Conservation (phyloP, 1,140 invertebrate species). For the Hypsibius dujardini region DNA sequence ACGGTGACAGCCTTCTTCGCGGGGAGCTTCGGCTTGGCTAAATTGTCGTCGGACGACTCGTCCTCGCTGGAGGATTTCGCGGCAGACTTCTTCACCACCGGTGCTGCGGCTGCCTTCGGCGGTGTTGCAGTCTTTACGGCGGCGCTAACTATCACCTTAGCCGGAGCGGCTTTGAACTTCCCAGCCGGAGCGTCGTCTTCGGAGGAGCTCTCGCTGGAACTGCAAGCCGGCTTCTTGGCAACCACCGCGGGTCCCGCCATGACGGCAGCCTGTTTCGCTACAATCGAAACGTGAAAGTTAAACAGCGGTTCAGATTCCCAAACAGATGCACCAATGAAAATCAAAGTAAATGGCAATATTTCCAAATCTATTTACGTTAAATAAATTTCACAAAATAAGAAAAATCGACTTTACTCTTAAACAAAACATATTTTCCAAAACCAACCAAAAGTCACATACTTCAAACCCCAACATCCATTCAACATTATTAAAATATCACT, state of each 20-base stretch:
- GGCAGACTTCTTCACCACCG: background rate
- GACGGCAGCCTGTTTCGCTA: no score
- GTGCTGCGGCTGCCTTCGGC: background rate
- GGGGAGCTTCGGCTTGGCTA: background rate
- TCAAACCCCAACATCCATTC: no score
- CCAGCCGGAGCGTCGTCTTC: background rate
- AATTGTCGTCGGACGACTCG: background rate
- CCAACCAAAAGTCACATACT: no score
- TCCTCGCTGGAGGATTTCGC: background rate
- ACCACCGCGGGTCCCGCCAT: background rate
- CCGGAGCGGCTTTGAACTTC: background rate
- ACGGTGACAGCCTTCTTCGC: background rate
- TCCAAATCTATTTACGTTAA: no score
- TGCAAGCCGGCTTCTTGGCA: constrained; percentile 11
- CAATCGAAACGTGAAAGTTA: no score
- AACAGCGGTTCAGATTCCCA: no score
- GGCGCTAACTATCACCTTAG: constrained; percentile 10
- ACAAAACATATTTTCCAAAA: no score
- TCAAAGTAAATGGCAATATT: no score
- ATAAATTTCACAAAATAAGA: no score
- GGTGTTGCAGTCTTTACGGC: background rate
- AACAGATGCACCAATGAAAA: no score
- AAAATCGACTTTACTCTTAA: no score
- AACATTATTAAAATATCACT: no score
- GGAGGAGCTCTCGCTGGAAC: background rate